These are phyloP conservation scores for Numida meleagris DNA, from an alignment of 2,113 vertebrate genomes.

Conservation along the genomic window DNA sequence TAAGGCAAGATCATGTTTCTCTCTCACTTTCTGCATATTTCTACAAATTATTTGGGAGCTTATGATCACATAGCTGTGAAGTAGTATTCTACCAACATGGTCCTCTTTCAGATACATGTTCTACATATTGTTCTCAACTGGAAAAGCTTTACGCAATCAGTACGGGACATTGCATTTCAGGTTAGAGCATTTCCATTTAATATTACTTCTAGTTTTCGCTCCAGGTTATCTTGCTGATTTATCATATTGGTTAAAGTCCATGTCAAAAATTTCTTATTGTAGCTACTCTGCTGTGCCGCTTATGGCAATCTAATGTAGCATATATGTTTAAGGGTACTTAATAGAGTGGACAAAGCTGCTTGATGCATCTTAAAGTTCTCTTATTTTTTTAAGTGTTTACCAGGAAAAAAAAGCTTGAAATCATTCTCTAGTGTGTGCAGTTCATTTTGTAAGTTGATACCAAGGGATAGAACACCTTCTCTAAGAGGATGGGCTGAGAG, in stretches of 20 bases:
- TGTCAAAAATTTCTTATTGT: not conserved
- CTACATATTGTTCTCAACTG: not conserved
- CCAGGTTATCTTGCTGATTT: not conserved
- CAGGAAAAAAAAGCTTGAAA: not conserved
- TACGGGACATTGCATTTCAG: not conserved
- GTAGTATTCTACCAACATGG: not conserved
- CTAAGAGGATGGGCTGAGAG: no score
- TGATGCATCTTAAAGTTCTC: not conserved
- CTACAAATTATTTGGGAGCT: constrained; percentile 23
- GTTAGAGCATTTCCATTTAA: not conserved
- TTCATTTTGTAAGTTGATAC: not conserved
- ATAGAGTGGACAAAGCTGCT: not conserved
- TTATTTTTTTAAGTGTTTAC: not conserved
- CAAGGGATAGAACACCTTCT: no score
- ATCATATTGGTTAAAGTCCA: not conserved
- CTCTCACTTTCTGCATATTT: not conserved
- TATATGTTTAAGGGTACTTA: not conserved
- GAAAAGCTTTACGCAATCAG: not conserved
- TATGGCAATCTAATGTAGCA: not conserved
- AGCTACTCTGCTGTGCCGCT: not conserved
- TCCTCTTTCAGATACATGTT: not conserved
- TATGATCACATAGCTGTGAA: constrained; percentile 38
- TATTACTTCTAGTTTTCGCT: not conserved
- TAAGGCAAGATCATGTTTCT: not conserved
- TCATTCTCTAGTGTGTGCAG: not conserved